Conservation (phyloP, 2,113 vertebrate species). For the Eptatretus burgeri region DNA sequence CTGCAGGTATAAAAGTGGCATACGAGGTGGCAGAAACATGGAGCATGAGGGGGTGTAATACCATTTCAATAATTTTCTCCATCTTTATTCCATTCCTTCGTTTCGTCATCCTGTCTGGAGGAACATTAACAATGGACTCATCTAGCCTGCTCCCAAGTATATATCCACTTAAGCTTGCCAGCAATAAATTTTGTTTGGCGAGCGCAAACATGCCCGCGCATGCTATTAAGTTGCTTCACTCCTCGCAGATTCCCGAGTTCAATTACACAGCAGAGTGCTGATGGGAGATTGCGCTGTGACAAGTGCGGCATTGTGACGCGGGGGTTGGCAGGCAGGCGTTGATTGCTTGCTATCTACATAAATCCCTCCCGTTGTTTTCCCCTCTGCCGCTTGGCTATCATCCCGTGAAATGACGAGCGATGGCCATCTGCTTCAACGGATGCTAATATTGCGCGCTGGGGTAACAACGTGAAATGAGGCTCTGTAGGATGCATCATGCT, state of each 20-base stretch:
- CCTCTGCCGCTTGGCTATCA: conserved; percentile 1
- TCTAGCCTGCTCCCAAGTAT: no score
- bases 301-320: not conserved
- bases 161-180: no score
- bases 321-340: not conserved
- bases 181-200: no score
- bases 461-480: not conserved
- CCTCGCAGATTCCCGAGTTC: not conserved
- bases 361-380: conserved; percentile 6
- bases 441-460: conserved; percentile 1
- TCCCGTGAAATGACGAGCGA: conserved; percentile 2
- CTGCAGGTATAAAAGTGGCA: no score
- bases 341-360: conserved; percentile 5
- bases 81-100: no score
- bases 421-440: conserved; percentile 3
- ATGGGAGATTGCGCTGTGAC: not conserved
- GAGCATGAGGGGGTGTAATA: no score
- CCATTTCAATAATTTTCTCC: no score
- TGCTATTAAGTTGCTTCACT: no score
- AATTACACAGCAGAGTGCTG: conserved; percentile 1
- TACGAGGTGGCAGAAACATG: no score
- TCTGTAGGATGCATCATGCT: conserved; percentile 2
- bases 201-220: no score
- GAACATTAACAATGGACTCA: no score
- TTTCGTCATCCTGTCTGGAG: no score